These are phyloP conservation scores for Melanostigma gelatinosum DNA, from an alignment of 2,113 vertebrate species.

Conservation along the genomic window DNA sequence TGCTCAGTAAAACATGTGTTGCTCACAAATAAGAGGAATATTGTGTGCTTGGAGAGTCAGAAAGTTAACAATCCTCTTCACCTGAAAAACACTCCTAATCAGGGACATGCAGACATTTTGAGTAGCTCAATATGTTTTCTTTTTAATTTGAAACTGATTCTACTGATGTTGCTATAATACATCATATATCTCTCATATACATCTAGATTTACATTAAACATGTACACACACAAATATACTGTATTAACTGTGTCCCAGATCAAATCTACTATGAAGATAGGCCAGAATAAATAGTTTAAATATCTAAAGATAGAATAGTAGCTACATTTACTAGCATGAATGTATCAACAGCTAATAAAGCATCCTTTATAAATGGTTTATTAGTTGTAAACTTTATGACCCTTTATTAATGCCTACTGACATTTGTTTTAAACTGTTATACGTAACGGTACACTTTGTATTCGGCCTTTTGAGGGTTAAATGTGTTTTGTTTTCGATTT, in stretches of 20 bases:
- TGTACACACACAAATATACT: neutral
- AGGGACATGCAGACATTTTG: too few relatives aligned
- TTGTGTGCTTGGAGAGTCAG: too few relatives aligned
- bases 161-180: neutral
- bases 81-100: too few relatives aligned
- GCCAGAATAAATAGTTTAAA: neutral
- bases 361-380: too few relatives aligned
- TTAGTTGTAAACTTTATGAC: neutral
- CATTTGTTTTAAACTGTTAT: neutral
- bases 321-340: neutral
- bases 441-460: too few relatives aligned
- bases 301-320: neutral
- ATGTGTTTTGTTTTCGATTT: neutral
- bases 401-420: neutral
- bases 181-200: neutral
- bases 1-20: neutral
- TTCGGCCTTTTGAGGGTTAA: neutral
- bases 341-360: too few relatives aligned
- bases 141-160: neutral
- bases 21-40: too few relatives aligned
- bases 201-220: neutral
- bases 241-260: neutral
- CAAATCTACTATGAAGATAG: neutral
- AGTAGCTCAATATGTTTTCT: too few relatives aligned
- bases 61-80: too few relatives aligned